Evolutionary conservation across 1,140 invertebrate species (phyloP).

Genomic region (Coptotermes formosanus): DNA sequence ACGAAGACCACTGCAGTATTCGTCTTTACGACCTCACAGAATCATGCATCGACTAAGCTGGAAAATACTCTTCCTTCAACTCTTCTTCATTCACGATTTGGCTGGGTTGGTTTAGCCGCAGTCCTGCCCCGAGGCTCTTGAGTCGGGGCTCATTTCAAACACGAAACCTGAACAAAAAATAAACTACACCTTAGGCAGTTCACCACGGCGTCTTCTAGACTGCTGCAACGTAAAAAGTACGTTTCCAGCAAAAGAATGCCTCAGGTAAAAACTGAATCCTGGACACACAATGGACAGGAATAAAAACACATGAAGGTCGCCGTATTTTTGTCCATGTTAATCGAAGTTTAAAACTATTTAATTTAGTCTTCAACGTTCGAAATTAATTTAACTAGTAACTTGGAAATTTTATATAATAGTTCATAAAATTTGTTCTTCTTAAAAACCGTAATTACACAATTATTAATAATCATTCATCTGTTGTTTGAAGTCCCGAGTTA

Average conservation of each 20-base stretch:
- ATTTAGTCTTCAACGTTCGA: no score
- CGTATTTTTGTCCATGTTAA: no score
- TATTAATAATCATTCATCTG: no score
- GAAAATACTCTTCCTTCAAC: slow-evolving; percentile 3
- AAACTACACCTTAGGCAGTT: slow-evolving; percentile 1
- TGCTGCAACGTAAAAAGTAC: not conserved
- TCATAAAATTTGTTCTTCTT: no score
- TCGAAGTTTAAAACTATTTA: no score
- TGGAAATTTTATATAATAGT: no score
- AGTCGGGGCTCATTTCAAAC: slow-evolving; percentile 10
- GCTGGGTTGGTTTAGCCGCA: slow-evolving; percentile 7
- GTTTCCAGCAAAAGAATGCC: not conserved
- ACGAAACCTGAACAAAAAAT: slow-evolving; percentile 8
- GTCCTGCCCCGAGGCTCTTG: not conserved
- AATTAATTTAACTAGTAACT: no score
- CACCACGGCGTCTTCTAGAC: not conserved
- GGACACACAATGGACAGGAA: not conserved
- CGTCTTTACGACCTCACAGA: not conserved
- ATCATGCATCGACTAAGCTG: slow-evolving; percentile 1
- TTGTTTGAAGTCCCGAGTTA: no score
- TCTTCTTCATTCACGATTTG: slow-evolving; percentile 16
- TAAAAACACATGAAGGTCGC: not conserved
- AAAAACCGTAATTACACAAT: no score
- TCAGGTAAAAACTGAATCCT: not conserved
- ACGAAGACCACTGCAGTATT: not conserved